Base-by-base conservation (phyloP, 2,797 vertebrate genomes). In the Cuniculus paca region DNA sequence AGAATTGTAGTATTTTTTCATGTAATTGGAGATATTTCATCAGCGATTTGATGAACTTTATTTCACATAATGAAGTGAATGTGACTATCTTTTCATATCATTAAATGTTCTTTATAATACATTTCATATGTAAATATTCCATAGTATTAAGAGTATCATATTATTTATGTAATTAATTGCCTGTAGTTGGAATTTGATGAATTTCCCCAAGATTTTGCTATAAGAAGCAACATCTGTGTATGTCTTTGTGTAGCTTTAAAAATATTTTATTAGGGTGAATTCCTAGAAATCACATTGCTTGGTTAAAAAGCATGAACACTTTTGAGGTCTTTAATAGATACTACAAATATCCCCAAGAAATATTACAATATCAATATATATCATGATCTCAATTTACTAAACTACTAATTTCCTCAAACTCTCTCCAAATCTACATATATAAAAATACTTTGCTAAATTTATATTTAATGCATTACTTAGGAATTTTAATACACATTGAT, bases 271-370 rank as follows among this genome's bases (percentile, higher is more conserved):
- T 81, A 88, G 28, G 4, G 74, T 85, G 26, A 95, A 87, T 88
- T 84, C 45, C 7, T 94, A 95, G 65, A 93, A 89, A 52, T 78
- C 17, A 93, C 95, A 87, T 87, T 88, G 34, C 61, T 83, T 94
- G 72, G 12, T 78, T 58, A 96, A 74, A 95, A 45, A 63, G 17
- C 7, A 85, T 50, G 31, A 92, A 84, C 31, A 85, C 31, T 52
- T 68, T 87, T 45, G 17, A 92, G 80, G 56, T 7, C 87, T 93
- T 87, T 83, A 90, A 58, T 90, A 65, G 58, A 20, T 61, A 65
- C 42, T 90, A n/a, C n/a, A 61, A 90, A 39, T 52, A 17, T 1
- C 4, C 36, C 91, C 34, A 75, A 83, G 48, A 97, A 91, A 84
- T 89, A 63, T 42, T 42, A 20, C 56, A 86, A 70, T 86, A 78